Conservation (phyloP, 2,113 vertebrate species). For the Deroptyus accipitrinus region DNA sequence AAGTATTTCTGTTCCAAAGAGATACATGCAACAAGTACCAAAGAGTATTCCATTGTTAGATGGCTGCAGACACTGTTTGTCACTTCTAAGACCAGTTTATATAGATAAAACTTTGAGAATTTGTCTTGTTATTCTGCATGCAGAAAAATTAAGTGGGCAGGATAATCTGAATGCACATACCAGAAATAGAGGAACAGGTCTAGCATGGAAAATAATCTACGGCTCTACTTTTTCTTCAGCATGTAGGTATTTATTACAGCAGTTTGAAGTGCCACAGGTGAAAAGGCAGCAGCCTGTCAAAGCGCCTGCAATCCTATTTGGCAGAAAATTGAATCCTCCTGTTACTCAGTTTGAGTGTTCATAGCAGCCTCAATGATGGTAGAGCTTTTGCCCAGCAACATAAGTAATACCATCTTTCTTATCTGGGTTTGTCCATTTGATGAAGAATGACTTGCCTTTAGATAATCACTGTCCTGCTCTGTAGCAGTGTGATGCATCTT, state of each 20-base stretch:
- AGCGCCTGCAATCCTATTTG: background rate
- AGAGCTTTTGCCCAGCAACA: background rate
- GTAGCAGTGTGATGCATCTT: background rate
- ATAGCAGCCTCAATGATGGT: background rate
- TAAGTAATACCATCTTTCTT: background rate
- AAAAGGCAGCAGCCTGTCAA: background rate
- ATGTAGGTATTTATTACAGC: background rate
- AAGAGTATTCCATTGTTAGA: background rate
- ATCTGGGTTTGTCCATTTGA: background rate
- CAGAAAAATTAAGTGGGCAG: background rate
- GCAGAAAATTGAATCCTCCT: conserved; percentile 12
- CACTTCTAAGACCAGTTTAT: background rate
- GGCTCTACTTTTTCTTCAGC: background rate
- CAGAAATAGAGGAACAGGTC: background rate
- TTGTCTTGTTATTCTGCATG: background rate
- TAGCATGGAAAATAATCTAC: background rate
- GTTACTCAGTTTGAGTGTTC: background rate
- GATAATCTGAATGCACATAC: background rate
- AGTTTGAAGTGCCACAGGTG: background rate
- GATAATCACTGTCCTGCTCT: background rate
- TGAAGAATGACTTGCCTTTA: background rate
- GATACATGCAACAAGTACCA: background rate
- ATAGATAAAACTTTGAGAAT: background rate
- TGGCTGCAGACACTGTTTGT: background rate
- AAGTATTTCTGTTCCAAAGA: background rate